phyloP scores from a whole-genome alignment of 2,797 vertebrate species.

The Neomorphus geoffroyi region DNA sequence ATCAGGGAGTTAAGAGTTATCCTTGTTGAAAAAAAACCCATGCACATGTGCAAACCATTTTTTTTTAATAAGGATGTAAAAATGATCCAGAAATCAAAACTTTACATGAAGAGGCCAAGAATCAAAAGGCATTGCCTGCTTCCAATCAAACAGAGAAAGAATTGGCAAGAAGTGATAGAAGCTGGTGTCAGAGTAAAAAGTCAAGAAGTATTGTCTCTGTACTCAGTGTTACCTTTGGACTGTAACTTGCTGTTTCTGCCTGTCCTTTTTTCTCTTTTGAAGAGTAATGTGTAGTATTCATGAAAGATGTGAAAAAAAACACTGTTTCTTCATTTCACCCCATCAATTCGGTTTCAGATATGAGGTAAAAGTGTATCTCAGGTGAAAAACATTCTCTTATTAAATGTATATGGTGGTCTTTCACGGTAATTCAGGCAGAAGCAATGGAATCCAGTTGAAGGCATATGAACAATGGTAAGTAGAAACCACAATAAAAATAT shows the following conservation, averaged over 20 bases:
- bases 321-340: neutral
- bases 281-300: neutral
- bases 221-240: neutral
- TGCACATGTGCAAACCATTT: neutral
- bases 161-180: neutral
- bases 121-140: neutral
- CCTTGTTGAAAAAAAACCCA: neutral
- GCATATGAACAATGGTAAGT: neutral
- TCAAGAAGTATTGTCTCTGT: neutral
- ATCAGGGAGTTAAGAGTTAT: neutral
- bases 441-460: neutral
- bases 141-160: constrained; percentile 32
- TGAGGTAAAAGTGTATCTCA: neutral
- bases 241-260: neutral
- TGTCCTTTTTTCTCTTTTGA: neutral
- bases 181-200: neutral
- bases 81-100: neutral
- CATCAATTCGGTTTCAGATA: neutral
- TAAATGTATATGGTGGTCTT: neutral
- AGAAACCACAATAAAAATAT: neutral
- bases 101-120: neutral
- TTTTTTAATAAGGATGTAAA: neutral
- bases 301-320: neutral
- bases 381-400: neutral
- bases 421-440: neutral